Evolutionary conservation across 2,113 vertebrate species (phyloP), one percentile per base, ranked within the genome.

Genomic region (Acanthisitta chloris): DNA sequence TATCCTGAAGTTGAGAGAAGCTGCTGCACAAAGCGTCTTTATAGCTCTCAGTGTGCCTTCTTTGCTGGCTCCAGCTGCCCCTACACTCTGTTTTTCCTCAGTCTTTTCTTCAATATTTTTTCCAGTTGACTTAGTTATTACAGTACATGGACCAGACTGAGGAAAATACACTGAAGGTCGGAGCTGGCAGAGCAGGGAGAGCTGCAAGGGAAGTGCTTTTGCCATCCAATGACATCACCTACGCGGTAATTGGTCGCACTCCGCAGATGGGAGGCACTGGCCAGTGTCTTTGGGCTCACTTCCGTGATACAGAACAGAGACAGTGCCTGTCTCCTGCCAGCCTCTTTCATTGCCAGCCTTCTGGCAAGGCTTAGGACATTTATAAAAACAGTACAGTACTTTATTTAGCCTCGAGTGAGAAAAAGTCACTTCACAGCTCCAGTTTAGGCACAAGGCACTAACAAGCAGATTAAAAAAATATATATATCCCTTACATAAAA

Each of bases 81-180:
- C 95, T 36, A 40, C 48, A 71, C 83, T 81, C 96, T 85, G 67
- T 95, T 97, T 97, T 95, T 91, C 96, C 97, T 97, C 62, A 51
- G 93, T 93, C 96, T 96, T 96, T 96, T 97, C 97, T 97, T 94
- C 94, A 96, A 94, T 85, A 82, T 94, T 97, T 96, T 96, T 97
- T 97, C 96, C 97, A 97, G 97, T 95, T 97, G 97, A 97, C 97
- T 98, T 97, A 84, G 83, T 95, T 96, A 96, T 96, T 97, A 96
- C 84, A 97, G 97, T 92, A 62, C 97, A 91, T 52, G 90, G 96
- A 91, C 74, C 54, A 54, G 88, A 70, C 92, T 83, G 95, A 97
- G 95, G 95, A 87, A 92, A 97, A 94, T 92, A 64, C 95, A 83
- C 67, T 78, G 89, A 70, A 90, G 94, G 94, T 66, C 38, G 81